Conservation (phyloP, 2,888 invertebrate species). For the Heteromurus nitidus region DNA sequence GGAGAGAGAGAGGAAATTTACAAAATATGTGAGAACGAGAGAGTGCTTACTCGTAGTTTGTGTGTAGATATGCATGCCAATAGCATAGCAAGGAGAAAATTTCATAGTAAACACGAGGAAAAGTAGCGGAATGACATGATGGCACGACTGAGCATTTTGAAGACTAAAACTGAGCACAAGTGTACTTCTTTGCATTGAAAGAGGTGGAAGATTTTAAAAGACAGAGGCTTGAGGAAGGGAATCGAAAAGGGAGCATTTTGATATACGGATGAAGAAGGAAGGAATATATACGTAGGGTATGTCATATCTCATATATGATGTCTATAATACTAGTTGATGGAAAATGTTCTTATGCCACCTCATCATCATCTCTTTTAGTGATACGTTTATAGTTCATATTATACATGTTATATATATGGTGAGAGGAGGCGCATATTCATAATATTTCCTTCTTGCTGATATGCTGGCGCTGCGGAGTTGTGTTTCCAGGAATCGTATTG, state of each 20-base stretch:
- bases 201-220: no score
- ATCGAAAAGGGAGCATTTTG: no score
- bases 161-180: no score
- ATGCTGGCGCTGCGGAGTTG: background rate
- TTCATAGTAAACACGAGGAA: slow-evolving; percentile 9
- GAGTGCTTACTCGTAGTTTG: background rate
- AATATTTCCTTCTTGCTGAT: slow-evolving; percentile 15
- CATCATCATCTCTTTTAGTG: background rate
- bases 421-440: slow-evolving; percentile 37
- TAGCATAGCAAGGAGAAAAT: background rate
- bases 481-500: slow-evolving; percentile 40
- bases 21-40: slow-evolving; percentile 22
- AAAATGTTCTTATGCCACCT: background rate
- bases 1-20: slow-evolving; percentile 43
- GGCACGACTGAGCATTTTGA: slow-evolving; percentile 39
- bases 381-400: background rate
- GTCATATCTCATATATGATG: no score
- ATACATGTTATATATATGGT: slow-evolving; percentile 1
- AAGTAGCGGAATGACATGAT: slow-evolving; percentile 18
- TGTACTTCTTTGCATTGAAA: no score
- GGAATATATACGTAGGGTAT: no score
- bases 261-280: no score
- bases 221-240: no score
- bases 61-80: no score
- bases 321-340: no score